Conservation (phyloP, 30 jellyfish, hydroid and myxozoan species). For the Haliclystus octoradiatus region DNA sequence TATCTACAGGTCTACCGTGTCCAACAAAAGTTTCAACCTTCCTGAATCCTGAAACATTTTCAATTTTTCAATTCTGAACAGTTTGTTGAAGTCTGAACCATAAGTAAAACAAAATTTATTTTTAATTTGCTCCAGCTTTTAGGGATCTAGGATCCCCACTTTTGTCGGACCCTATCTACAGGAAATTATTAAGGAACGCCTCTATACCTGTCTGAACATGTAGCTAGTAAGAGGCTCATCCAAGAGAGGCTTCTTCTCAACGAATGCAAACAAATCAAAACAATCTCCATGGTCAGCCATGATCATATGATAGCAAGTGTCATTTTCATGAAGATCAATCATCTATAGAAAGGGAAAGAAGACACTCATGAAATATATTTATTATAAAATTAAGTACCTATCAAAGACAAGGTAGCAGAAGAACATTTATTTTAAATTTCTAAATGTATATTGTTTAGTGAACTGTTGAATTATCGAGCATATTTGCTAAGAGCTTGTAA, state of each 20-base stretch:
- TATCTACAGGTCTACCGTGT: too few relatives aligned
- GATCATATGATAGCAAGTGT: constrained; percentile 68
- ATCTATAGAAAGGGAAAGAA: constrained; percentile 29
- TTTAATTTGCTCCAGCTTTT: not conserved
- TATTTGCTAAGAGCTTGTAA: too few relatives aligned
- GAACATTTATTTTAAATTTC: too few relatives aligned
- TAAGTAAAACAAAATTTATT: not conserved
- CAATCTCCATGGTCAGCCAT: constrained; percentile 98
- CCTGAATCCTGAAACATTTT: too few relatives aligned
- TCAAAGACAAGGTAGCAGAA: too few relatives aligned
- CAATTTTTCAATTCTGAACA: too few relatives aligned
- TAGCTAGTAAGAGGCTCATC: constrained; percentile 82
- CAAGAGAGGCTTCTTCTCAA: constrained; percentile 70
- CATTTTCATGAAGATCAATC: constrained; percentile 73
- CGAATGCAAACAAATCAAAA: constrained; percentile 79
- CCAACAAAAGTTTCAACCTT: too few relatives aligned
- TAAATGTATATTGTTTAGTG: too few relatives aligned
- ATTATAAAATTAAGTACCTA: too few relatives aligned
- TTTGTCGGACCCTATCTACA: not conserved
- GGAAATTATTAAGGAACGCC: not conserved
- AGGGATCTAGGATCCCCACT: not conserved
- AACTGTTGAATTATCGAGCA: too few relatives aligned
- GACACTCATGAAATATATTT: not conserved
- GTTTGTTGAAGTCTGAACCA: too few relatives aligned
- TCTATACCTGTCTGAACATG: constrained; percentile 84